Percentiles rank a stretch among this genome's conserved stretches.
These are phyloP conservation scores for Platysteira castanea DNA, from an alignment of 2,113 vertebrate species.

Conservation along the genomic window DNA sequence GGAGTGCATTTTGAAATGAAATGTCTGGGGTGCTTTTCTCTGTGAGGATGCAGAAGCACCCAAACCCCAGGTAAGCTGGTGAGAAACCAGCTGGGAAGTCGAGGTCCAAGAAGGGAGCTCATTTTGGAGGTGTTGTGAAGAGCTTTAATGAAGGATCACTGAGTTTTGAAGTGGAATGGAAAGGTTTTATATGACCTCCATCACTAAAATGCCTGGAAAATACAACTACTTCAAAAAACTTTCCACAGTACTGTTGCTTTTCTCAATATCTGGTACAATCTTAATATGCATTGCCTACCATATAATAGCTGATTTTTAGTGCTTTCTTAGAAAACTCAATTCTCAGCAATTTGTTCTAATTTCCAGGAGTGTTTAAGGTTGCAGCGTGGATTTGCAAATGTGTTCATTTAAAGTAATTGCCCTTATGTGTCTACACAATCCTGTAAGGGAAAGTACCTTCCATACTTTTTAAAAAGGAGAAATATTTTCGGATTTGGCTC, in stretches of 20 bases:
- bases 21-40: neutral
- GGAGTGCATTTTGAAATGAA: slow-evolving; percentile 6
- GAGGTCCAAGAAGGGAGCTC: slow-evolving; percentile 69
- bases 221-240: neutral
- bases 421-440: neutral
- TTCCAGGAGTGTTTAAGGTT: neutral
- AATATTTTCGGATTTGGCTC: neutral
- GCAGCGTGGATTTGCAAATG: neutral
- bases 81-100: slow-evolving; percentile 62
- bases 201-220: neutral
- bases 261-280: neutral
- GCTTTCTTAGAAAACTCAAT: neutral
- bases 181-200: neutral
- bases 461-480: neutral
- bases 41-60: neutral
- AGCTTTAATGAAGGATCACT: neutral
- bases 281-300: neutral
- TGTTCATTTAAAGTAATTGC: neutral
- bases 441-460: neutral
- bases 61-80: slow-evolving; percentile 53
- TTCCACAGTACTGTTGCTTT: neutral
- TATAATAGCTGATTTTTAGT: neutral
- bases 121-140: slow-evolving; percentile 64
- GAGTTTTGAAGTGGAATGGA: neutral
- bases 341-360: neutral